These are phyloP conservation scores for Campoplex capitator DNA, from an alignment of 2,888 invertebrate genomes.

Conservation along the genomic window DNA sequence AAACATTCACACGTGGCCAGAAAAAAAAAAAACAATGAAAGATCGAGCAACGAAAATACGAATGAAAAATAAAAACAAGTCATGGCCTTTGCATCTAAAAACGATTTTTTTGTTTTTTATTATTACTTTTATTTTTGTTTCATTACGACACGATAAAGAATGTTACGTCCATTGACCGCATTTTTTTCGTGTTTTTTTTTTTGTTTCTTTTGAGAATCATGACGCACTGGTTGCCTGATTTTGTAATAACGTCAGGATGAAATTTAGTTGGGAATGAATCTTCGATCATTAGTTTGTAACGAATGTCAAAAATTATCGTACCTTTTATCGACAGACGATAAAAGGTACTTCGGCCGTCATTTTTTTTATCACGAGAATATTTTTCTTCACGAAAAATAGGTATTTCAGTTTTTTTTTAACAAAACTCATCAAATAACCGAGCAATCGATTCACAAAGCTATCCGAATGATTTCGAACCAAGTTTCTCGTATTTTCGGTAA, in stretches of 20 bases:
- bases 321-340: too few relatives aligned
- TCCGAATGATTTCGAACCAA: too few relatives aligned
- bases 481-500: too few relatives aligned
- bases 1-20: background rate
- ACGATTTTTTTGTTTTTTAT: too few relatives aligned
- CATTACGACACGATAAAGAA: conserved; percentile 33
- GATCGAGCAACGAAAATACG: conserved; percentile 1
- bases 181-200: background rate
- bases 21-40: background rate
- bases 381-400: background rate
- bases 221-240: too few relatives aligned
- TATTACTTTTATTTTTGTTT: background rate
- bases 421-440: background rate
- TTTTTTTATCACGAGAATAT: too few relatives aligned
- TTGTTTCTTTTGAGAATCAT: background rate
- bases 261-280: too few relatives aligned
- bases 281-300: too few relatives aligned
- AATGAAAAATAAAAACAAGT: conserved; percentile 29
- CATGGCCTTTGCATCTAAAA: background rate
- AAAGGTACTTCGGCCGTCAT: too few relatives aligned
- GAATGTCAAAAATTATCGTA: background rate
- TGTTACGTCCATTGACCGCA: too few relatives aligned
- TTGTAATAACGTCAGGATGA: too few relatives aligned
- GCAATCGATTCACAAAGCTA: background rate
- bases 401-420: background rate